Conservation (phyloP, 2,797 vertebrate species). For the Phrynocephalus guinanensis region DNA sequence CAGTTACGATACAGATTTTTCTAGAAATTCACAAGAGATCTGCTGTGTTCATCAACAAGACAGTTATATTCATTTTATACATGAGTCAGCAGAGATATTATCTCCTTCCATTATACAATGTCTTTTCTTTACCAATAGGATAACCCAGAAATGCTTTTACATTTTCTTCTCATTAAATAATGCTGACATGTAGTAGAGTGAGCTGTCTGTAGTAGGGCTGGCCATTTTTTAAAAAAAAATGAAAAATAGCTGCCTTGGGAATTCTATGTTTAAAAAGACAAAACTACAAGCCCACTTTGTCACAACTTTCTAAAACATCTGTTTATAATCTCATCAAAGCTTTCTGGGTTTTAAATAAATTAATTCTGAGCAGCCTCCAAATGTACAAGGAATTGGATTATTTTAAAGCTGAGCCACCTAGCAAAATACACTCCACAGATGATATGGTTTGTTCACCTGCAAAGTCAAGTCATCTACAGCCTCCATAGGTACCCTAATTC, state of each 20-base stretch:
- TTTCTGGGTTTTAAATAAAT: slow-evolving; percentile 3
- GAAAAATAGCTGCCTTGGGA: background rate
- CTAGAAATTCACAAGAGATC: slow-evolving; percentile 12
- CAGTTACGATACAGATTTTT: background rate
- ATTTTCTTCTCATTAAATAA: slow-evolving; percentile 28
- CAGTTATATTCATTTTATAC: slow-evolving; percentile 18
- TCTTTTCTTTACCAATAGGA: slow-evolving; percentile 16
- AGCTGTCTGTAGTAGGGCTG: background rate
- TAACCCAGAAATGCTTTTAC: background rate
- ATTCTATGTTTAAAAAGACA: slow-evolving; percentile 4
- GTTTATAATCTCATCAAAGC: background rate
- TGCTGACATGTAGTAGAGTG: background rate
- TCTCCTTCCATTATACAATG: slow-evolving; percentile 2
- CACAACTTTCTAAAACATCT: background rate
- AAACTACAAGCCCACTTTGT: slow-evolving; percentile 13
- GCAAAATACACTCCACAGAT: background rate
- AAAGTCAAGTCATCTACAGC: background rate
- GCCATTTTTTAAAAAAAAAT: slow-evolving; percentile 10
- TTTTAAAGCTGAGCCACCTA: background rate
- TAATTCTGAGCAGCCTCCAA: slow-evolving; percentile 9
- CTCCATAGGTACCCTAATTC: background rate
- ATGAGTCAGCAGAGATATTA: slow-evolving; percentile 20
- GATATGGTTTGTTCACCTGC: background rate
- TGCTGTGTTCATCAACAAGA: background rate
- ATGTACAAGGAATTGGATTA: slow-evolving; percentile 11